Percentiles rank a stretch among this genome's conserved stretches.
These are phyloP conservation scores for Colletes gigas DNA, from an alignment of 1,140 invertebrate species.

Conservation along the genomic window DNA sequence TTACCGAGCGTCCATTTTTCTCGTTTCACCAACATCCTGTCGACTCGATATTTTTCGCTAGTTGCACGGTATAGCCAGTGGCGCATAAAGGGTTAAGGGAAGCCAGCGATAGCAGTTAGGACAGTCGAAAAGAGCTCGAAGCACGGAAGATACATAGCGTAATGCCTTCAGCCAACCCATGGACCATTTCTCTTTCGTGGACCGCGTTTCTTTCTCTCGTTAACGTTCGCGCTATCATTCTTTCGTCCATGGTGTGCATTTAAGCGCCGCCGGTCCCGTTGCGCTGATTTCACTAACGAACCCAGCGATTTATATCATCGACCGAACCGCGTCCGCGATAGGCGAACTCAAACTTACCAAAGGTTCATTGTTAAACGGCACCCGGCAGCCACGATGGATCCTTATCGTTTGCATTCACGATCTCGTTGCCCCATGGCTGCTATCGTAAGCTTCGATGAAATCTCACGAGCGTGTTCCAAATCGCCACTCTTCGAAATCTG, in stretches of 20 bases:
- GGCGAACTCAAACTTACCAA: conserved; percentile 45
- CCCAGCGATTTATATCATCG: conserved; percentile 66
- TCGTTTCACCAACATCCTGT: not conserved
- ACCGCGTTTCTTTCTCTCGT: conserved; percentile 40
- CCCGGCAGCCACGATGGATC: conserved; percentile 56
- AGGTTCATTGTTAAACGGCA: conserved; percentile 58
- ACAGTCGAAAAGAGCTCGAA: conserved; percentile 49
- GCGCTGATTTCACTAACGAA: conserved; percentile 71
- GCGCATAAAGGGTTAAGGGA: conserved; percentile 3
- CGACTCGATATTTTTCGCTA: conserved; percentile 13
- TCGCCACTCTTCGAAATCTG: too few relatives aligned
- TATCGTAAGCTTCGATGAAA: not conserved
- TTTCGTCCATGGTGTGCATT: conserved; percentile 47
- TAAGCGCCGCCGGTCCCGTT: conserved; percentile 62
- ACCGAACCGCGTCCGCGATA: conserved; percentile 56
- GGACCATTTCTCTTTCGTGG: conserved; percentile 56
- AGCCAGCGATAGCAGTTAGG: conserved; percentile 14
- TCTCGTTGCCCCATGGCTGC: conserved; percentile 25
- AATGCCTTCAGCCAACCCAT: conserved; percentile 45
- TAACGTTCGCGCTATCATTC: conserved; percentile 49
- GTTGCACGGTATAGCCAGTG: conserved; percentile 14
- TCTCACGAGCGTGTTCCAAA: too few relatives aligned
- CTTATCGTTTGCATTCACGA: conserved; percentile 54
- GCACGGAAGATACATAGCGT: conserved; percentile 53
- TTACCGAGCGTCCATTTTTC: conserved; percentile 30